These are phyloP conservation scores for Ophioninae sp. DNA, from an alignment of 2,888 invertebrate species.

Conservation along the genomic window DNA sequence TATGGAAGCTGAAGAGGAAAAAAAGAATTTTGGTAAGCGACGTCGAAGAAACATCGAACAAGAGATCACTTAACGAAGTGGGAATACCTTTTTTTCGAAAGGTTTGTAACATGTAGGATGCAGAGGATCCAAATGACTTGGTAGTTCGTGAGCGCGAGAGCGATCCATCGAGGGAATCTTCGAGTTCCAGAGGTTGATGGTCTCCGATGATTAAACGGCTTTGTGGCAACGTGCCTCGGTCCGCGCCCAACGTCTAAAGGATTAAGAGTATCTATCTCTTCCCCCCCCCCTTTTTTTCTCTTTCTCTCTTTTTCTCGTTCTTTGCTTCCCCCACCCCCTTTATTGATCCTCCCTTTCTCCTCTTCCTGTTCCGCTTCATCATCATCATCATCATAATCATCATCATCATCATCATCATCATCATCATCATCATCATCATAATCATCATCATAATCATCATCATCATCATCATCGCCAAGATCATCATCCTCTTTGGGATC, in stretches of 20 bases:
- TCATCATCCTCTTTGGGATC: conserved; percentile 41
- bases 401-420: conserved; percentile 39
- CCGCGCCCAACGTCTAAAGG: conserved; percentile 52
- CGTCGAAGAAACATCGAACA: conserved; percentile 12
- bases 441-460: conserved; percentile 41
- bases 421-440: conserved; percentile 41
- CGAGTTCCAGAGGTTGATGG: conserved; percentile 48
- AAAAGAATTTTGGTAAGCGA: background rate
- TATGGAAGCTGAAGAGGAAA: background rate
- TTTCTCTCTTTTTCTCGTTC: conserved; percentile 3
- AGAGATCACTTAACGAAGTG: conserved; percentile 35
- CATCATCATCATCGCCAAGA: conserved; percentile 39
- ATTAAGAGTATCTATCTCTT: conserved; percentile 47
- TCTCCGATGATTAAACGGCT: conserved; percentile 60
- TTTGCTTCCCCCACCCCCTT: conserved; percentile 24
- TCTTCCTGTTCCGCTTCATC: conserved; percentile 20
- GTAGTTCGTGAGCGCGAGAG: conserved; percentile 1
- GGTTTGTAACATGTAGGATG: background rate
- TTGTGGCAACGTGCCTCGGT: conserved; percentile 59
- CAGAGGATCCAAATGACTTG: conserved; percentile 28
- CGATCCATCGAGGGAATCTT: conserved; percentile 41
- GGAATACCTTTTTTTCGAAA: conserved; percentile 22
- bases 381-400: no score
- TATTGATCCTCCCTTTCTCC: conserved; percentile 45
- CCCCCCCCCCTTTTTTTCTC: conserved; percentile 6